A percentile compares a stretch with the other conserved stretches of the same genome.
Conservation (phyloP, 1,140 invertebrate species). For the Atta cephalotes region DNA sequence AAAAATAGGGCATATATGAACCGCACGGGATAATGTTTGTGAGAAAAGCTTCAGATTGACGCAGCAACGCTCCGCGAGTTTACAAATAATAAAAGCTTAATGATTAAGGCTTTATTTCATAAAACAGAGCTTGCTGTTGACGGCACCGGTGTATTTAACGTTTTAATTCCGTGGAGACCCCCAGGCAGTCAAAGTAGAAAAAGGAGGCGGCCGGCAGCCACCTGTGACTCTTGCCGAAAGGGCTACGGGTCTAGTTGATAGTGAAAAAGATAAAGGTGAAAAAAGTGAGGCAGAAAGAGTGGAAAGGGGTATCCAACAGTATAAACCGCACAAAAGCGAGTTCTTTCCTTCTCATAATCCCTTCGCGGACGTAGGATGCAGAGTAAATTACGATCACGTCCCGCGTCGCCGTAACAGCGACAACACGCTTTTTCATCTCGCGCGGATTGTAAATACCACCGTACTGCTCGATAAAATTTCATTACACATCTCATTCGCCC, state of each 20-base stretch:
- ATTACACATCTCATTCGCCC: background rate
- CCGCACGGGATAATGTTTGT: background rate
- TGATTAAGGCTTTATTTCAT: slow-evolving; percentile 48
- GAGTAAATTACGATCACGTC: slow-evolving; percentile 27
- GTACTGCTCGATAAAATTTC: slow-evolving; percentile 38
- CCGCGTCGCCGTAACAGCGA: background rate
- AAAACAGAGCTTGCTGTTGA: slow-evolving; percentile 48
- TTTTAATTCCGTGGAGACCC: slow-evolving; percentile 23
- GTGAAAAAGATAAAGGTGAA: background rate
- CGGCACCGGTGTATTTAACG: slow-evolving; percentile 29
- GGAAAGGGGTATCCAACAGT: background rate
- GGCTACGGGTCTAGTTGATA: background rate
- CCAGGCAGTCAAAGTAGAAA: background rate
- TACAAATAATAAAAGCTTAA: slow-evolving; percentile 3
- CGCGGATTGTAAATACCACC: slow-evolving; percentile 32
- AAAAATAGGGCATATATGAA: background rate
- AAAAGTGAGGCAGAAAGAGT: background rate
- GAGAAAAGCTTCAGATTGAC: slow-evolving; percentile 13
- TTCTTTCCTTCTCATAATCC: slow-evolving; percentile 27
- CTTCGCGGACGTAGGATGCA: background rate
- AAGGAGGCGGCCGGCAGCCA: slow-evolving; percentile 8
- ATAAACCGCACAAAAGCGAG: slow-evolving; percentile 42
- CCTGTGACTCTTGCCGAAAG: slow-evolving; percentile 47
- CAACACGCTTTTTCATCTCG: slow-evolving; percentile 45
- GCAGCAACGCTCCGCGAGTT: background rate